A percentile compares a stretch with the other conserved stretches of the same genome.
Evolutionary conservation across 2,113 vertebrate genomes (phyloP).

Genomic region (Morone saxatilis): DNA sequence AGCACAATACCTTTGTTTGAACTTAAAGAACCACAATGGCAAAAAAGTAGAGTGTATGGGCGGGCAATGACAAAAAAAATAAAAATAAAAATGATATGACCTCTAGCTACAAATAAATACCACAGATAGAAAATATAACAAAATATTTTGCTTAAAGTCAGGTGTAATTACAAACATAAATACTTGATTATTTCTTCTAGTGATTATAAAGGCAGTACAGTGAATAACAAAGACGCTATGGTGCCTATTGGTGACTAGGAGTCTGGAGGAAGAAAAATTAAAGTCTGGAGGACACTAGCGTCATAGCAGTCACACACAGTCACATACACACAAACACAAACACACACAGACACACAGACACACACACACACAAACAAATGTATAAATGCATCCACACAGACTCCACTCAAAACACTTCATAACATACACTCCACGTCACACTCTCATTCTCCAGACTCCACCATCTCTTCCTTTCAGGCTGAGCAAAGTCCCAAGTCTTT

Average conservation of each 20-base stretch:
- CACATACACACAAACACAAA: conserved; percentile 18
- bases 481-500: conserved; percentile 46
- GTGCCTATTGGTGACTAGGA: conserved; percentile 67
- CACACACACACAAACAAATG: conserved; percentile 24
- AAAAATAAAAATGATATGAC: conserved; percentile 67
- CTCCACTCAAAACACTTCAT: conserved; percentile 22
- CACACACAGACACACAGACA: conserved; percentile 18
- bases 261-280: conserved; percentile 56
- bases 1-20: conserved; percentile 47
- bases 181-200: conserved; percentile 84
- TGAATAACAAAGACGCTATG: conserved; percentile 78
- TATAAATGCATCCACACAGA: conserved; percentile 45
- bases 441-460: conserved; percentile 60
- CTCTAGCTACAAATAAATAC: conserved; percentile 87
- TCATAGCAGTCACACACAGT: conserved; percentile 38
- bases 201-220: conserved; percentile 81
- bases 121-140: conserved; percentile 85
- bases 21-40: conserved; percentile 29
- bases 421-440: conserved; percentile 32
- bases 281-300: conserved; percentile 62
- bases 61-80: conserved; percentile 41
- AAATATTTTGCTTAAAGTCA: conserved; percentile 80
- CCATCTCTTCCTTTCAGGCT: conserved; percentile 49
- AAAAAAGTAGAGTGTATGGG: conserved; percentile 36
- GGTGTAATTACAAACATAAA: conserved; percentile 88